Conservation (phyloP, 2,797 vertebrate species). For the Perodicticus potto region DNA sequence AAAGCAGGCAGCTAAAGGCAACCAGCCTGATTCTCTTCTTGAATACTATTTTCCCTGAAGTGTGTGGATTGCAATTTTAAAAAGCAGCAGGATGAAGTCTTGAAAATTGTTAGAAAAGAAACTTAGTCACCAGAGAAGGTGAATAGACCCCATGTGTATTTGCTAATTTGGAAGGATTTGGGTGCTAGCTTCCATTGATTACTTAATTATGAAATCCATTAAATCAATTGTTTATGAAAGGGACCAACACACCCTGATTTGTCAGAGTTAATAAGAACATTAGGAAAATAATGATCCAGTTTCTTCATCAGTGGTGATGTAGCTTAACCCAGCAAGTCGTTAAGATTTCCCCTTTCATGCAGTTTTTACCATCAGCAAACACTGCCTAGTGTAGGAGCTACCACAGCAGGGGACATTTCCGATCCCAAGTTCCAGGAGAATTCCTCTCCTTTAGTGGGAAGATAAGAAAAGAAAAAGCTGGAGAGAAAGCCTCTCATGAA, state of each 20-base stretch:
- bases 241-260: constrained; percentile 35
- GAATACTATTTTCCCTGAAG: constrained; percentile 16
- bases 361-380: constrained; percentile 80
- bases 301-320: constrained; percentile 82
- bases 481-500: constrained; percentile 77
- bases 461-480: constrained; percentile 80
- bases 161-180: constrained; percentile 64
- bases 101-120: constrained; percentile 57
- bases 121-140: neutral
- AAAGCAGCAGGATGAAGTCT: neutral
- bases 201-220: constrained; percentile 71
- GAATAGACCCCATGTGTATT: neutral
- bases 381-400: constrained; percentile 50
- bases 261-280: constrained; percentile 82
- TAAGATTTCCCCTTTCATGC: constrained; percentile 80
- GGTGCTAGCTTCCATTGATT: constrained; percentile 57
- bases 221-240: constrained; percentile 38
- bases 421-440: constrained; percentile 77
- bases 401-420: constrained; percentile 73
- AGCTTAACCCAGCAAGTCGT: constrained; percentile 83
- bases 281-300: constrained; percentile 84
- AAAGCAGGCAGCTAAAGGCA: constrained; percentile 43
- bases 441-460: constrained; percentile 75
- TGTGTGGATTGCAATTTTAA: neutral
- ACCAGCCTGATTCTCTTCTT: neutral